These are phyloP conservation scores for Elysia crispata DNA, from an alignment of 2,888 invertebrate species.

Conservation along the genomic window DNA sequence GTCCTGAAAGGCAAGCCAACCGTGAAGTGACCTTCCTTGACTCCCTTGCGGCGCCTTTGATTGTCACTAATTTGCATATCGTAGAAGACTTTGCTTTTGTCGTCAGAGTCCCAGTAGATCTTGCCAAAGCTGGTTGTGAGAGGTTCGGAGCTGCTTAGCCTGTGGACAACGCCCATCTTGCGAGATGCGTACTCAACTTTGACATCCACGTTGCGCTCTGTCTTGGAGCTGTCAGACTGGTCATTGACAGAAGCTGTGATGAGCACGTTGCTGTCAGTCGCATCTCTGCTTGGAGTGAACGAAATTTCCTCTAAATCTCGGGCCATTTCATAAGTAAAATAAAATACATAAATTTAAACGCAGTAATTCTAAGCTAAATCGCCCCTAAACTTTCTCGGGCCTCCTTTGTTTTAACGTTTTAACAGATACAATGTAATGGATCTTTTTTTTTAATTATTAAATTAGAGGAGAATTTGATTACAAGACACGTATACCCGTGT, in stretches of 20 bases:
- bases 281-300: constrained; percentile 52
- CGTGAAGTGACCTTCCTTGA: constrained; percentile 52
- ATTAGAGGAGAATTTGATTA: too few relatives aligned
- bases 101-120: constrained; percentile 58
- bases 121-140: constrained; percentile 52
- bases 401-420: too few relatives aligned
- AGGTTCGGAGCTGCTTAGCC: constrained; percentile 43
- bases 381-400: too few relatives aligned
- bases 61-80: constrained; percentile 42
- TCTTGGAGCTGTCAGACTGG: constrained; percentile 49
- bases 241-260: constrained; percentile 57
- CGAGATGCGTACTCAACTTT: constrained; percentile 53
- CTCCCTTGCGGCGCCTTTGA: constrained; percentile 27
- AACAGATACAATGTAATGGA: too few relatives aligned
- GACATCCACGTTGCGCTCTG: constrained; percentile 37
- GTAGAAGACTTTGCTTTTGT: constrained; percentile 53
- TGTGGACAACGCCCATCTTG: constrained; percentile 57
- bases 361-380: too few relatives aligned
- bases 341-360: too few relatives aligned
- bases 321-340: too few relatives aligned
- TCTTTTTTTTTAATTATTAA: too few relatives aligned
- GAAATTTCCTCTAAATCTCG: background rate
- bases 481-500: too few relatives aligned
- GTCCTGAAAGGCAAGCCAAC: constrained; percentile 55
- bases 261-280: constrained; percentile 56